Conservation (phyloP, 2,113 vertebrate species). For the Aphelocoma coerulescens region DNA sequence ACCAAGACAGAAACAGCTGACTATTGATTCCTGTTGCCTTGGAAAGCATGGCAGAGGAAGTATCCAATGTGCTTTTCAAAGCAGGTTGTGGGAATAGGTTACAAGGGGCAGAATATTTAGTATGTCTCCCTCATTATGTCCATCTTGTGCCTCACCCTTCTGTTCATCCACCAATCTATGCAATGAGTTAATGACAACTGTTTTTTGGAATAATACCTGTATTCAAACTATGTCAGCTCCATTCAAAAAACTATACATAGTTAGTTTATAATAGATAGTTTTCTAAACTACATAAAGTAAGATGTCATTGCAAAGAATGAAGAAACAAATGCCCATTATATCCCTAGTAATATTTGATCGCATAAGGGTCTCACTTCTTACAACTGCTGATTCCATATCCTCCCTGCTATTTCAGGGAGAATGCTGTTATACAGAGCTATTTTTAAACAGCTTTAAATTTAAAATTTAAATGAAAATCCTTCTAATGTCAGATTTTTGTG, state of each 20-base stretch:
- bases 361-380: background rate
- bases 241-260: background rate
- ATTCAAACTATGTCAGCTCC: background rate
- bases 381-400: background rate
- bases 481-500: background rate
- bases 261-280: background rate
- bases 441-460: background rate
- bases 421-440: background rate
- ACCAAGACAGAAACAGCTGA: background rate
- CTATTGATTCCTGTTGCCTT: background rate
- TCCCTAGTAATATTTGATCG: background rate
- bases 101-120: background rate
- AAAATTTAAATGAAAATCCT: background rate
- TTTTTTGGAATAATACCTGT: background rate
- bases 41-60: background rate
- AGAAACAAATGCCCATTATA: background rate
- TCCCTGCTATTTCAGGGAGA: background rate
- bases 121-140: background rate
- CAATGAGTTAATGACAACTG: background rate
- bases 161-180: background rate
- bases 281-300: background rate
- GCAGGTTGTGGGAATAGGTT: background rate
- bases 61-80: background rate
- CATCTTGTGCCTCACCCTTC: background rate
- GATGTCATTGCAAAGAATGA: background rate